Evolutionary conservation across 2,888 invertebrate species (phyloP).

Genomic region (Petrolisthes manimaculis): DNA sequence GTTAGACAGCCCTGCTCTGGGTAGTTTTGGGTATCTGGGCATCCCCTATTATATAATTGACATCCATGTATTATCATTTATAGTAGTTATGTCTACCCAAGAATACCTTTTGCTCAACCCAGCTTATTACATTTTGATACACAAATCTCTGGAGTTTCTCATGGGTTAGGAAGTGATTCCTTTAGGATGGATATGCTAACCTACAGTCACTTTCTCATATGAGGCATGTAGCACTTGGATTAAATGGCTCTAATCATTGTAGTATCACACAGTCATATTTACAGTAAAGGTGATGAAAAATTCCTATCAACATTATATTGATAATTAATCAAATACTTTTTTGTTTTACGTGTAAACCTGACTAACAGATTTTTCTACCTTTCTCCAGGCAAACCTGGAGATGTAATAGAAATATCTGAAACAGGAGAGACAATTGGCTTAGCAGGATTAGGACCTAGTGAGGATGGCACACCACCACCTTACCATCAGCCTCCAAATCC

Average conservation of each 20-base stretch:
- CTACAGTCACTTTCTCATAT: no score
- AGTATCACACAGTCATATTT: neutral
- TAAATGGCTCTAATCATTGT: neutral
- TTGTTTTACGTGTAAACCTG: neutral
- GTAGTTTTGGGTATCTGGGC: no score
- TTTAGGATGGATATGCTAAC: no score
- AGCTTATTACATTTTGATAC: no score
- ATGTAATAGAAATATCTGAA: slow-evolving; percentile 43
- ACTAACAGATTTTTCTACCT: neutral
- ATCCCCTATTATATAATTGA: no score
- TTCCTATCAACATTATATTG: neutral
- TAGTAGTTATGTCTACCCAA: no score
- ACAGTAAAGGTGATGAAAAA: neutral
- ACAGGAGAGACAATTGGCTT: slow-evolving; percentile 34
- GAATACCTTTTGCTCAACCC: no score
- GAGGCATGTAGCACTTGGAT: no score
- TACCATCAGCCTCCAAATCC: slow-evolving; percentile 46
- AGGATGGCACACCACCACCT: slow-evolving; percentile 60
- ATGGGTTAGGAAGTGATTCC: no score
- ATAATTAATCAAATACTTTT: neutral
- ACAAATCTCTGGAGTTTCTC: no score
- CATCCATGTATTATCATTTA: no score
- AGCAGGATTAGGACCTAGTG: slow-evolving; percentile 57
- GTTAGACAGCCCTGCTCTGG: no score
- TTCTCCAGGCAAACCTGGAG: slow-evolving; percentile 44